Evolutionary conservation across 1,140 invertebrate species (phyloP), one percentile per base, ranked within the genome.

Genomic region (Apis laboriosa): DNA sequence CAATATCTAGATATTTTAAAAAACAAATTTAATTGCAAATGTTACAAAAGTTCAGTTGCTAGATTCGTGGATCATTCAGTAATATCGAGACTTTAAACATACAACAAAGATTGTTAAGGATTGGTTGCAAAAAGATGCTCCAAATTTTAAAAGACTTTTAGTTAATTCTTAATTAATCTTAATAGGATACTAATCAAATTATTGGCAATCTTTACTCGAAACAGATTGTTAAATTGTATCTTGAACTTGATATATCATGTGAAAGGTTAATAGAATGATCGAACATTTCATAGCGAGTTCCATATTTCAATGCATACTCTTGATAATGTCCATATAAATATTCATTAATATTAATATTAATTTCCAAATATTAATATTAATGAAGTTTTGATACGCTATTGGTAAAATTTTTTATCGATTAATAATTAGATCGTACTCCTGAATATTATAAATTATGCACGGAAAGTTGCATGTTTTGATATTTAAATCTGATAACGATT

Each of bases 401-500:
- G 43, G 19, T 13, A n/a, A 49, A 71, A 71, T 11, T 53, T 19
- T 55, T 28, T 24, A n/a, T 19, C 70, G 24, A 9, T 11, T 9
- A 28, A 55, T 17, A 61, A 74, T 60, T 74, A 43, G n/a, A 60
- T 19, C 4, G 4, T 28, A 5, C 5, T 43, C 2, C 8, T 9
- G 1, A 15, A n/a, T 55, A 55, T 72, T 19, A 12, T 19, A 53
- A 72, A 72, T 71, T 43, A 19, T 17, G 9, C 70, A 0, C n/a
- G 13, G 34, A 0, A 34, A 34, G n/a, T 34, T 34, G 3, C 3
- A 34, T 34, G 61, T 7, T 24, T 13, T 11, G 75, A 77, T 77
- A 77, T 77, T 77, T 77, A 66, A 61, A 19, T 24, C 8, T 34
- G n/a, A 55, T n/a, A 77, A 15, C 61, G 61, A 55, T 24, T 55